Evolutionary conservation across 1,140 invertebrate genomes (phyloP).

Genomic region (Diprion similis): DNA sequence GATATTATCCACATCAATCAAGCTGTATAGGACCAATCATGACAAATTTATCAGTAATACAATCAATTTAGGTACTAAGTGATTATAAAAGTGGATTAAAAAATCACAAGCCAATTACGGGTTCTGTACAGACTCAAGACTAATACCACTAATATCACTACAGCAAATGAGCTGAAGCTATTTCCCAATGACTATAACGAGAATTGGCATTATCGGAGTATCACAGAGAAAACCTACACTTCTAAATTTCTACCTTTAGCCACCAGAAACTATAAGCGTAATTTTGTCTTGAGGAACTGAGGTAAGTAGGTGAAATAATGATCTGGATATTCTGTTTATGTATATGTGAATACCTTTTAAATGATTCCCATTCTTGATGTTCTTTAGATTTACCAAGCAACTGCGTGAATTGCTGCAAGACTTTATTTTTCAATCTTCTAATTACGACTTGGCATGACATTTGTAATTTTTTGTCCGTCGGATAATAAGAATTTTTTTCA

Average conservation of each 20-base stretch:
- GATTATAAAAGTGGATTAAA: not conserved
- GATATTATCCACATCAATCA: constrained; percentile 35
- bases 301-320: constrained; percentile 18
- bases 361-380: constrained; percentile 40
- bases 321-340: constrained; percentile 17
- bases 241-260: not conserved
- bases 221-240: not conserved
- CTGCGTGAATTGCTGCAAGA: constrained; percentile 33
- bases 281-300: not conserved
- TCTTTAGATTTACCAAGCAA: constrained; percentile 43
- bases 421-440: constrained; percentile 30
- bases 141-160: too few species aligned
- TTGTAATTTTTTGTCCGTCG: constrained; percentile 39
- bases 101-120: constrained; percentile 8
- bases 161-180: too few species aligned
- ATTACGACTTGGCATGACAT: constrained; percentile 35
- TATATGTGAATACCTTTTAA: constrained; percentile 43
- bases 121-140: constrained; percentile 3
- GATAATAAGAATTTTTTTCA: constrained; percentile 29
- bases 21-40: constrained; percentile 32
- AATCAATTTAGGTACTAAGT: too few species aligned
- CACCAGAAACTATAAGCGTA: not conserved
- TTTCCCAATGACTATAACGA: too few species aligned
- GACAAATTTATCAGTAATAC: not conserved
- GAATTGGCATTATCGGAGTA: not conserved